Conservation (phyloP, 2,113 vertebrate genomes). For the Jaculus jaculus region DNA sequence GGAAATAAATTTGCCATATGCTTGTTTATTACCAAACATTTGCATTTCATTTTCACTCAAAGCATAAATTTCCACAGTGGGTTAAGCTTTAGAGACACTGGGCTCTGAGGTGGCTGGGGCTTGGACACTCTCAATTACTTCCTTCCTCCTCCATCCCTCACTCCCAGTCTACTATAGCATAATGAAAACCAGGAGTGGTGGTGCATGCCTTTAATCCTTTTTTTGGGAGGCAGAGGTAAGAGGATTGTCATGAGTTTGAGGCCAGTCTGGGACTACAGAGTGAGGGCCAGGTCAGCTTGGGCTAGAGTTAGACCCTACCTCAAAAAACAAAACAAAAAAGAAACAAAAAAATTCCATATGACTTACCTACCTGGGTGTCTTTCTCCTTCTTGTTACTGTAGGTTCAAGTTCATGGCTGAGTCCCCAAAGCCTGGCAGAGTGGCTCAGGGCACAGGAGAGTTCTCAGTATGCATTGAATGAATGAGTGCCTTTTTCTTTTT, state of each 20-base stretch:
- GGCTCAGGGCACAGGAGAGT: neutral
- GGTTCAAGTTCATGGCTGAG: neutral
- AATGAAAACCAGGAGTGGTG: no score
- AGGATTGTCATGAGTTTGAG: no score
- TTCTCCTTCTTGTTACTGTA: neutral
- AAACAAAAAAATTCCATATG: no score
- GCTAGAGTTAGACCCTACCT: no score
- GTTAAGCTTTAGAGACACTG: neutral
- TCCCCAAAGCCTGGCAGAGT: neutral
- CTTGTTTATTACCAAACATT: constrained; percentile 44
- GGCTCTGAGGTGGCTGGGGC: neutral
- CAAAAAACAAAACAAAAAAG: no score
- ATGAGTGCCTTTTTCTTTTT: neutral
- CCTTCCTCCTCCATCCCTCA: neutral
- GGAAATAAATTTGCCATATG: constrained; percentile 37
- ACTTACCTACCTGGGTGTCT: neutral
- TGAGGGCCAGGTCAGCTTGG: no score
- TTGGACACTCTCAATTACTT: neutral
- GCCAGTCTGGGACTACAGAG: no score
- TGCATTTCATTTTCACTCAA: neutral
- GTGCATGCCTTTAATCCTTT: no score
- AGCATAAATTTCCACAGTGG: neutral
- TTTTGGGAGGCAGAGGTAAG: no score
- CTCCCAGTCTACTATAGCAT: no score
- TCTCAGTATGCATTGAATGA: neutral